Evolutionary conservation across 2,113 vertebrate genomes (phyloP).

Genomic region (Nibea albiflora): DNA sequence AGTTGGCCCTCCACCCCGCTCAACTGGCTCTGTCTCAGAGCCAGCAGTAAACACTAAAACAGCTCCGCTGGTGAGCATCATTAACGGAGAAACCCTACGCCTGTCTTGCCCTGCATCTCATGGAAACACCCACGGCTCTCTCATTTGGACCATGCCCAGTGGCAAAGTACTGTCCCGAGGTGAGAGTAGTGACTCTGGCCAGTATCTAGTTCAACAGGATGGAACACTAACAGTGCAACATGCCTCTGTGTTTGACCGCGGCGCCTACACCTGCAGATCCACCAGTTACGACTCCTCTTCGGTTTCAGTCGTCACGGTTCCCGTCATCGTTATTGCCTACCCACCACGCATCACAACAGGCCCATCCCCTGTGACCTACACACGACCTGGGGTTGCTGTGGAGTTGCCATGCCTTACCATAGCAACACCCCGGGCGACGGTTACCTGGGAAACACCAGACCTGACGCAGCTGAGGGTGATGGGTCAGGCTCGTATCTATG

Average conservation of each 20-base stretch:
- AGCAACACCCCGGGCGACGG: constrained; percentile 89
- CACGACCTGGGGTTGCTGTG: constrained; percentile 86
- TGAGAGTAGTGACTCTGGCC: constrained; percentile 78
- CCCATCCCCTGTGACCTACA: constrained; percentile 88
- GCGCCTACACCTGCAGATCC: constrained; percentile 88
- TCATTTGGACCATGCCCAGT: constrained; percentile 90
- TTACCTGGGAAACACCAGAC: constrained; percentile 94
- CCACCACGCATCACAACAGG: constrained; percentile 92
- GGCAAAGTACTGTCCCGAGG: constrained; percentile 85
- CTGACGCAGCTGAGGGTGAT: constrained; percentile 84
- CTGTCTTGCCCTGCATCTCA: constrained; percentile 82
- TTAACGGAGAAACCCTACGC: constrained; percentile 89
- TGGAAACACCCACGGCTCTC: constrained; percentile 39
- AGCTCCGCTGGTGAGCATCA: constrained; percentile 88
- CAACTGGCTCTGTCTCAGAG: not conserved
- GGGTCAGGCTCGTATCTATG: constrained; percentile 87
- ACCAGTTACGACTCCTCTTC: constrained; percentile 77
- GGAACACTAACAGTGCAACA: constrained; percentile 88
- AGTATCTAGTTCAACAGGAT: constrained; percentile 84
- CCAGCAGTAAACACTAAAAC: constrained; percentile 82
- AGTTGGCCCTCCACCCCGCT: constrained; percentile 23
- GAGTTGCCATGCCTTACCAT: constrained; percentile 89
- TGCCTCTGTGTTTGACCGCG: constrained; percentile 91
- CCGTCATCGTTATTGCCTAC: constrained; percentile 94
- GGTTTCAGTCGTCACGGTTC: constrained; percentile 80